Base-by-base conservation (phyloP, 2,113 vertebrate genomes). In the Anolis sagrei region DNA sequence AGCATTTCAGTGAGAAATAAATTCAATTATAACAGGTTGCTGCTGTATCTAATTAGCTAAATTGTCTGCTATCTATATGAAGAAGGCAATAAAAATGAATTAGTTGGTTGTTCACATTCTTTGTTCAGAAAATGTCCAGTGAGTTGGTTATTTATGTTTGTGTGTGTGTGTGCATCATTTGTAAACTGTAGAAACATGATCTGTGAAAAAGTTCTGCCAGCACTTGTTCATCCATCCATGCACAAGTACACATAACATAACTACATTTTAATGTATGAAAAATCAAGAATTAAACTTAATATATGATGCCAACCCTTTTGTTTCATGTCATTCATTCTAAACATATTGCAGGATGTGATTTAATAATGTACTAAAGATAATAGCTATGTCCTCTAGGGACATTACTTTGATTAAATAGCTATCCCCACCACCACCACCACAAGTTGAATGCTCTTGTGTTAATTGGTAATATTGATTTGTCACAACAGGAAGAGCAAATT, bases 71-170 rank as follows among this genome's bases (percentile, higher is more conserved):
- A 44, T 2, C 7, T 80, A 84, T 88, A 61, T 83, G 25, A 5
- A 29, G 21, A 85, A 5, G 88, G 79, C 34, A 13, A 27, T 13
- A 58, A n/a, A 19, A 49, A 74, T 34, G 21, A 76, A 70, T 54
- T 79, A 79, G 34, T 74, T 62, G 36, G 49, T 14, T 69, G 70
- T 84, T 87, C 73, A 85, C n/a, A n/a, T n/a, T n/a, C n/a, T n/a
- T n/a, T n/a, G n/a, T n/a, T n/a, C n/a, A n/a, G n/a, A n/a, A n/a
- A n/a, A n/a, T 19, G 62, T 48, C 11, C 6, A 83, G 48, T 32
- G 79, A 85, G 69, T 11, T 49, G 9, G 29, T 64, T 93, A n/a
- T 80, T 74, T 73, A n/a, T n/a, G n/a, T n/a, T n/a, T n/a, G n/a
- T n/a, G n/a, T n/a, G n/a, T n/a, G n/a, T n/a, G n/a, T n/a, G n/a